A percentile compares a stretch with the other conserved stretches of the same genome.
These are phyloP conservation scores for Oikopleura vanhoeffeni DNA, from an alignment of 23 tunicate species.

Conservation along the genomic window DNA sequence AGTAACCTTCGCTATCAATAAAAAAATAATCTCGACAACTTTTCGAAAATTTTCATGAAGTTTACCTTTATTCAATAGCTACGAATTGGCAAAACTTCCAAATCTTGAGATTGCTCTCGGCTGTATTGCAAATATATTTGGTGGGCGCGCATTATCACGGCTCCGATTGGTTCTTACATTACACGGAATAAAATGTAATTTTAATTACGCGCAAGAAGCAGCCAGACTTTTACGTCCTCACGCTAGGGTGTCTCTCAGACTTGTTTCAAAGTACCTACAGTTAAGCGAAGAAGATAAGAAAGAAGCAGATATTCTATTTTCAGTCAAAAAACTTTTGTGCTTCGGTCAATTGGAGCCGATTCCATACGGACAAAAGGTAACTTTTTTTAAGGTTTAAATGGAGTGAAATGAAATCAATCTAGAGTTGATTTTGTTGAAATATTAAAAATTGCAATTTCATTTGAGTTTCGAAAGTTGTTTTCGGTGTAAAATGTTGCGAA, in stretches of 20 bases:
- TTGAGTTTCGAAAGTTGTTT: no score
- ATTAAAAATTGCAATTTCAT: no score
- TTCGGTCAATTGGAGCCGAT: conserved; percentile 11
- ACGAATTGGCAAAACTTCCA: not conserved
- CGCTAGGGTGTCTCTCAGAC: not conserved
- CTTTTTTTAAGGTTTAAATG: no score
- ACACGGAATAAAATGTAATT: not conserved
- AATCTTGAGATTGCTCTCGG: conserved; percentile 8
- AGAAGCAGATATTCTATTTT: not conserved
- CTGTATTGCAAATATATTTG: not conserved
- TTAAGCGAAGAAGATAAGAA: not conserved
- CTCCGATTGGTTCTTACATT: not conserved
- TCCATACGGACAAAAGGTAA: conserved; percentile 12
- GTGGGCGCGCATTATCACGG: not conserved
- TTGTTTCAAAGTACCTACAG: not conserved
- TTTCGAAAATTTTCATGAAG: no score
- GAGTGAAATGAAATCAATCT: no score
- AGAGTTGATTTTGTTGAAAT: no score
- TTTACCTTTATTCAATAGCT: not conserved
- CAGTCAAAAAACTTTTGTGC: not conserved
- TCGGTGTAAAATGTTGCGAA: no score
- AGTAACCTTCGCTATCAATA: no score
- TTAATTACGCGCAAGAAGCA: not conserved
- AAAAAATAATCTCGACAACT: not conserved
- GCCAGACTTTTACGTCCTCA: not conserved